These are phyloP conservation scores for Lamellibrachia satsuma DNA, from an alignment of 2,888 invertebrate genomes.

Conservation along the genomic window DNA sequence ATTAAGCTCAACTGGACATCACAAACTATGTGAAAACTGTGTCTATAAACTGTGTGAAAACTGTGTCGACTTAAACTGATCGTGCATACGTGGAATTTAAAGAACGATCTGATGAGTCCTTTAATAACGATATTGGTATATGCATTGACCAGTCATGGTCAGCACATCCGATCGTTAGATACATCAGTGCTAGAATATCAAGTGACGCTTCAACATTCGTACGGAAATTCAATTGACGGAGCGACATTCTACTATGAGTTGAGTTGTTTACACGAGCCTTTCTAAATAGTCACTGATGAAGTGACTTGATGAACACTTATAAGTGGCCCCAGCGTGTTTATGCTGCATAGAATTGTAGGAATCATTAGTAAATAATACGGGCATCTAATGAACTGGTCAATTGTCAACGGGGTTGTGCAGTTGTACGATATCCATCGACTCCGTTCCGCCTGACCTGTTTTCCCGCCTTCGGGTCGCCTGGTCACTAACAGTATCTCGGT, in stretches of 20 bases:
- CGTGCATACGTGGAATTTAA: too few species aligned
- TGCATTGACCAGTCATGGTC: too few species aligned
- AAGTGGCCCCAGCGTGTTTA: neutral
- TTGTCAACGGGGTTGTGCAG: neutral
- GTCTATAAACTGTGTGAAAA: too few species aligned
- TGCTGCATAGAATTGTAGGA: neutral
- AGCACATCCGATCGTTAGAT: too few species aligned
- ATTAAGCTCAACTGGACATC: too few species aligned
- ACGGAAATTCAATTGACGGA: neutral
- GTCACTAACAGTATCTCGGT: neutral
- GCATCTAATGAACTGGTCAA: neutral
- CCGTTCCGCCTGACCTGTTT: neutral
- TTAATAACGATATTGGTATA: too few species aligned
- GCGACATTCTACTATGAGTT: neutral
- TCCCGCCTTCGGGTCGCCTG: neutral
- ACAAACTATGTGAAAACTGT: too few species aligned
- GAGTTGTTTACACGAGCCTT: neutral
- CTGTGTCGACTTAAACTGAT: too few species aligned
- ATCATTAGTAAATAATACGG: neutral
- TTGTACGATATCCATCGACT: neutral
- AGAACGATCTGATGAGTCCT: too few species aligned
- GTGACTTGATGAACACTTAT: neutral
- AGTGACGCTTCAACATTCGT: neutral
- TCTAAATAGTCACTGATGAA: neutral
- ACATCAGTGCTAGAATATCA: too few species aligned